phyloP scores from a whole-genome alignment of 2,797 vertebrate genomes.

The Lateolabrax maculatus region DNA sequence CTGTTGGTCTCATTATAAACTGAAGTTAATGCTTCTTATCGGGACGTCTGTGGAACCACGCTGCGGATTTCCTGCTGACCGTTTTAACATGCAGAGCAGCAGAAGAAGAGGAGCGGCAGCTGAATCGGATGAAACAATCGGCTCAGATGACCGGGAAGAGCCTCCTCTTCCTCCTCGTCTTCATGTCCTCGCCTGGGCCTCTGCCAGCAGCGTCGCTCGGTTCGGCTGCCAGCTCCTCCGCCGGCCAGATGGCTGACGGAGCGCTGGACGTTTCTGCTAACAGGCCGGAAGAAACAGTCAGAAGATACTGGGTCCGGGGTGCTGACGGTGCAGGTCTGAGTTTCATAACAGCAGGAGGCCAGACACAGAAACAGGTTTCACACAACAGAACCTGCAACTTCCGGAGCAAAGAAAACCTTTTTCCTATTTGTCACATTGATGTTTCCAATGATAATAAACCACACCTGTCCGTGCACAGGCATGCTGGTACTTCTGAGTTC shows the following conservation, averaged over 20 bases:
- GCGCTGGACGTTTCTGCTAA: conserved; percentile 1
- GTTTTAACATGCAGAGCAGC: conserved; percentile 16
- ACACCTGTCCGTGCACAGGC: no score
- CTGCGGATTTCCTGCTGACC: neutral
- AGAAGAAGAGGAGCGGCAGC: conserved; percentile 9
- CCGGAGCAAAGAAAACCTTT: no score
- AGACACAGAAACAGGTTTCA: no score
- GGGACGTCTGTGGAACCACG: neutral
- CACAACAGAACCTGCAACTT: no score
- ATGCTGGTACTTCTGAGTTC: no score
- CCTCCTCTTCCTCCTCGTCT: conserved; percentile 23
- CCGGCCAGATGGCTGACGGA: conserved; percentile 53
- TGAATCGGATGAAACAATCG: conserved; percentile 54
- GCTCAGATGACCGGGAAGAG: conserved; percentile 26
- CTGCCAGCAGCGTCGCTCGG: conserved; percentile 41
- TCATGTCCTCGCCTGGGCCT: conserved; percentile 14
- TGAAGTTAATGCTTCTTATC: neutral
- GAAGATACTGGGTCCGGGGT: neutral
- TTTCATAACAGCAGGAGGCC: no score
- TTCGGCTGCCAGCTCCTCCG: conserved; percentile 36
- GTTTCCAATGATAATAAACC: no score
- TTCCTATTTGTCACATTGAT: no score
- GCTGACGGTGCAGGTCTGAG: neutral
- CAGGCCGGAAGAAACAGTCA: neutral
- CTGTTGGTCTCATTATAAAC: conserved; percentile 17